Percentiles rank a stretch among this genome's conserved stretches.
phyloP scores from a whole-genome alignment of 2,888 invertebrate species.

The Phyllotreta striolata region DNA sequence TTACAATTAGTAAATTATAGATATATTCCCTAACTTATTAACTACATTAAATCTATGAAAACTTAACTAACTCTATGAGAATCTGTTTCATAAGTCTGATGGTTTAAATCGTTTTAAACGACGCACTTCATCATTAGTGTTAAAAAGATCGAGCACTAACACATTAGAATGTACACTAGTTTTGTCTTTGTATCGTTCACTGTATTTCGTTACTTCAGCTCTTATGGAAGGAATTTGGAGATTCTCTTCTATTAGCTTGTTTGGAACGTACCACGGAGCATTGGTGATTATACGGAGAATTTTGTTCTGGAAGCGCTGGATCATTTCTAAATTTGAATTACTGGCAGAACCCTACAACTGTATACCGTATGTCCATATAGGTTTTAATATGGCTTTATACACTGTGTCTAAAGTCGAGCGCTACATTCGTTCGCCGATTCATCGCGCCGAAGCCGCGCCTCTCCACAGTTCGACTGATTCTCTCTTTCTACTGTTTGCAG shows the following conservation, averaged over 20 bases:
- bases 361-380: background rate
- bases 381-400: slow-evolving; percentile 2
- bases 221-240: background rate
- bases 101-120: background rate
- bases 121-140: background rate
- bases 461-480: no score
- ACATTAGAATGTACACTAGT: slow-evolving; percentile 1
- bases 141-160: background rate
- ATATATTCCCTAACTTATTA: no score
- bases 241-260: background rate
- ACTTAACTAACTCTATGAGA: background rate
- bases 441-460: no score
- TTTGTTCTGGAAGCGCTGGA: no score
- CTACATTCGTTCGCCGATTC: no score
- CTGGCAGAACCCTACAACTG: background rate
- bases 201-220: background rate
- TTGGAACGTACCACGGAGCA: background rate
- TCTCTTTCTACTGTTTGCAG: no score
- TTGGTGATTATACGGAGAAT: no score
- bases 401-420: no score
- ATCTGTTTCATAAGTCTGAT: background rate
- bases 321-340: no score
- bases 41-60: no score
- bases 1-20: background rate
- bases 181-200: background rate